Evolutionary conservation across 30 jellyfish, hydroid and myxozoan genomes (phyloP), one percentile per base, ranked within the genome.

Genomic region (Turritopsis rubra): DNA sequence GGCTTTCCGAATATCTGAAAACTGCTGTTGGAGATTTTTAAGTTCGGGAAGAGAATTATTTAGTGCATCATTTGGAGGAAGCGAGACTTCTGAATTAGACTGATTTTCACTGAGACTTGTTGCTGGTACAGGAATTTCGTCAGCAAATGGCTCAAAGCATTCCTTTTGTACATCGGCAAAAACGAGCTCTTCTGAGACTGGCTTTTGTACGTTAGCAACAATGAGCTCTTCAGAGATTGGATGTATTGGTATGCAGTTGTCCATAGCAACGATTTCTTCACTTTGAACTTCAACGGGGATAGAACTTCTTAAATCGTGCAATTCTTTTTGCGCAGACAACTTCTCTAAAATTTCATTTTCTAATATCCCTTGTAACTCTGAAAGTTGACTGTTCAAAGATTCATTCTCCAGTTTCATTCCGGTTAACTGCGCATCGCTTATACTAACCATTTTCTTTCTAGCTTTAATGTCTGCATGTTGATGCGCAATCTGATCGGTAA

Each of bases 401-500:
- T 72, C 28, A 25, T 18, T 26, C 24, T 72, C 81, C 18, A 18
- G 0, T 21, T 26, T 21, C 18, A 30, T 19, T 18, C 24, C 81
- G 21, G 21, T 72, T 21, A 72, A 30, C 52, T 18, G 21, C 21
- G 28, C 52, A 19, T 72, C 81, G 24, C 18, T 26, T 19, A 72
- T 26, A 72, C 30, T 30, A 18, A 72, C 18, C 81, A 72, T 72
- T 72, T 72, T 72, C 28, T 72, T 72, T 72, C 52, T 72, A 21
- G 21, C 28, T 72, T 72, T 72, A 18, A 72, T 72, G 28, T 72
- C 81, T 18, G 24, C 52, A 72, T 72, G 30, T 21, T 72, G 28
- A 18, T 72, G 28, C 21, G 28, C 28, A 18, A 72, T 21, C 81
- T 21, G 52, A 19, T 72, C 81, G 21, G 24, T 21, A n/a, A 72